Conservation (phyloP, 2,797 vertebrate species). For the Poecilia wingei region DNA sequence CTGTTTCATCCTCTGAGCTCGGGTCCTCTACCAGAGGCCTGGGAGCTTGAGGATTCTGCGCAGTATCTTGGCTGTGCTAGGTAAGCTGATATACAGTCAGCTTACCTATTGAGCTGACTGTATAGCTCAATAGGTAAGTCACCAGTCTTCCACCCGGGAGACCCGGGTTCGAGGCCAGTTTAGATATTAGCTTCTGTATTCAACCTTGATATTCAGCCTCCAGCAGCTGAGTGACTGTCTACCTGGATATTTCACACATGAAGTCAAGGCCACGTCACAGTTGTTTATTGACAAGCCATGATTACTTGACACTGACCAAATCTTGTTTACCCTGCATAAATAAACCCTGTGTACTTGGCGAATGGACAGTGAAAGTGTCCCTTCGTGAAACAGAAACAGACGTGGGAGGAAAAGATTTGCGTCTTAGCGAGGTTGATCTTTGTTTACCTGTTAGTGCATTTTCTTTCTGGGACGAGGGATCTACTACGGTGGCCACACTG, state of each 20-base stretch:
- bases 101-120: too few relatives aligned
- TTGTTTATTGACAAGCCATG: conserved; percentile 43
- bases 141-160: too few relatives aligned
- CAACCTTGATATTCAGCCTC: not conserved
- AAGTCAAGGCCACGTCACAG: conserved; percentile 37
- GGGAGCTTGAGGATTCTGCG: too few relatives aligned
- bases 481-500: conserved; percentile 48
- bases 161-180: too few relatives aligned
- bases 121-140: too few relatives aligned
- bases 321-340: conserved; percentile 37
- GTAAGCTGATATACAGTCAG: too few relatives aligned
- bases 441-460: conserved; percentile 66
- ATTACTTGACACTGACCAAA: conserved; percentile 42
- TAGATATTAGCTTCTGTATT: not conserved
- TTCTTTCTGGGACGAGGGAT: conserved; percentile 60
- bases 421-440: not conserved
- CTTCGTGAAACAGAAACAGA: not conserved
- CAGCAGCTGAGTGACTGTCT: not conserved
- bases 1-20: too few relatives aligned
- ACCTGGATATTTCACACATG: conserved; percentile 36
- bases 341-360: conserved; percentile 24
- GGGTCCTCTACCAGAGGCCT: too few relatives aligned
- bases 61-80: too few relatives aligned
- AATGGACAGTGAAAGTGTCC: conserved; percentile 15
- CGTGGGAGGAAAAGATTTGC: not conserved